Evolutionary conservation across 2,888 invertebrate genomes (phyloP), one percentile per base, ranked within the genome.

Genomic region (Tanytarsus gracilentus): DNA sequence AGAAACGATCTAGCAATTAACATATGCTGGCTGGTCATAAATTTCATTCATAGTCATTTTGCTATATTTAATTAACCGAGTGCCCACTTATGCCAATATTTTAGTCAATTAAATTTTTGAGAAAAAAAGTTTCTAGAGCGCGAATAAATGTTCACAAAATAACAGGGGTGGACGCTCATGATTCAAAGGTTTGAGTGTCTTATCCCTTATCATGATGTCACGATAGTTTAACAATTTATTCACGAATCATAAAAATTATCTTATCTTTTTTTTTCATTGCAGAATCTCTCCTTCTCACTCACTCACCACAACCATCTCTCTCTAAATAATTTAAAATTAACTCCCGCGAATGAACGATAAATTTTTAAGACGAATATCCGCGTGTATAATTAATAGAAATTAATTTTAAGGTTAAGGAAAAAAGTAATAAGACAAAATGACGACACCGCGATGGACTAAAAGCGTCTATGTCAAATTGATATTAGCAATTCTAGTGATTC

Each of bases 391-490:
- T 52, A 51, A 14, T 36, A 14, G 36, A 14, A 14, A 36, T 14
- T 14, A 14, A 36, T 36, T 36, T 36, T n/a, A 30, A 51, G 18
- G 3, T 3, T 11, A 26, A 49, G n/a, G 7, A 18, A 51, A 33
- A 53, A n/a, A 2, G 16, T 40, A 18, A 18, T 40, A 40, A 40
- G 9, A 36, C 16, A 53, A 33, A 53, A 55, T 55, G 55, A 55
- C 55, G 55, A 55, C 55, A 39, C 55, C 55, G 26, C 23, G 39
- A 30, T 55, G 55, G 55, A 55, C 55, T 16, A 55, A 39, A 36
- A 55, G 26, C 36, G 23, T 16, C 14, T 55, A 39, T 36, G 21
- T 55, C 23, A 33, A 30, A 33, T 55, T 25, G 39, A 55, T 55
- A 55, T 36, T 39, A 23, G 55, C 39, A 25, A 39, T 23, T 23